phyloP scores from a whole-genome alignment of 2,888 invertebrate genomes.

The Drosophila phalerata region DNA sequence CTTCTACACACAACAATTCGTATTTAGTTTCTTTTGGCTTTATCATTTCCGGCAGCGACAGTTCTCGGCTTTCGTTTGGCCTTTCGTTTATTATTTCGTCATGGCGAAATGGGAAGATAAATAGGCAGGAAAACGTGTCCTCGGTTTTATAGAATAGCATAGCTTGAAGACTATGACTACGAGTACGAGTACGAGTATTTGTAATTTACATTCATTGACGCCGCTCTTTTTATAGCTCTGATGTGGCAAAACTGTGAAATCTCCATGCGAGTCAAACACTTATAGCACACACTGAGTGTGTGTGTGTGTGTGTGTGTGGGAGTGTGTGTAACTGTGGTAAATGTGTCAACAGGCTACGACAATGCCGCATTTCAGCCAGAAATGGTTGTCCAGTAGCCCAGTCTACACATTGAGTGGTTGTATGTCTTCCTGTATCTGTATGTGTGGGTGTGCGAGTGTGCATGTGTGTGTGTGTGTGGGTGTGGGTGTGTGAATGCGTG shows the following conservation, averaged over 20 bases:
- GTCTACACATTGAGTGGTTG: slow-evolving; percentile 39
- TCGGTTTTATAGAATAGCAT: slow-evolving; percentile 57
- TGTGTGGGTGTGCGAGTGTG: slow-evolving; percentile 14
- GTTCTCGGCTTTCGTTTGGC: slow-evolving; percentile 30
- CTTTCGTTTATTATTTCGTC: neutral
- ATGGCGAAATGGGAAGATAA: neutral
- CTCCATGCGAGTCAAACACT: slow-evolving; percentile 40
- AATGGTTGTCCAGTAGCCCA: slow-evolving; percentile 58
- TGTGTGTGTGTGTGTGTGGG: neutral
- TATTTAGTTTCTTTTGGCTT: slow-evolving; percentile 24
- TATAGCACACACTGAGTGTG: slow-evolving; percentile 17
- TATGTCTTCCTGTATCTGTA: slow-evolving; percentile 19
- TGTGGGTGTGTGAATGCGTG: slow-evolving; percentile 27
- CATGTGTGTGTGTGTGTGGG: slow-evolving; percentile 28
- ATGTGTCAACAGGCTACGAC: slow-evolving; percentile 71
- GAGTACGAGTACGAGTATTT: slow-evolving; percentile 44
- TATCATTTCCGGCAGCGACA: slow-evolving; percentile 19
- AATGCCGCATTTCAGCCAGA: slow-evolving; percentile 55
- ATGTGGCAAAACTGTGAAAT: slow-evolving; percentile 56
- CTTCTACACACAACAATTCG: slow-evolving; percentile 5
- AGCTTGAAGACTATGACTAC: slow-evolving; percentile 36
- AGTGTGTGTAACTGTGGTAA: slow-evolving; percentile 25
- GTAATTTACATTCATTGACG: slow-evolving; percentile 79
- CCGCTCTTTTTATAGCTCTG: slow-evolving; percentile 50
- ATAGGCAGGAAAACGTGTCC: slow-evolving; percentile 46